Evolutionary conservation across 2,113 vertebrate species (phyloP).

Genomic region (Zosterops japonicus): DNA sequence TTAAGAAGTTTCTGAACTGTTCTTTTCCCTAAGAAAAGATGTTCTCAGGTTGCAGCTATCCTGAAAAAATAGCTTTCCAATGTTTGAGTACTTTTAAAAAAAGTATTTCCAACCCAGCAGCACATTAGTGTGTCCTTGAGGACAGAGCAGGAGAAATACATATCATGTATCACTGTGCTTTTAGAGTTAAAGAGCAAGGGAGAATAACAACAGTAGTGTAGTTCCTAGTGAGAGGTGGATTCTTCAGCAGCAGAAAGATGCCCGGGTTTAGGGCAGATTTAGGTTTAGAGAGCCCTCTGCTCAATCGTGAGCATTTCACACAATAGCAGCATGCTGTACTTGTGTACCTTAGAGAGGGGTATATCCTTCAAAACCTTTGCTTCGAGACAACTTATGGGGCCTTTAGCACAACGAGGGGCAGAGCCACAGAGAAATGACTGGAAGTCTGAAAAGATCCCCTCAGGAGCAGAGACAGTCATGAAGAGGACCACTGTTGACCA

Average conservation of each 20-base stretch:
- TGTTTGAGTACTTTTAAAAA: constrained; percentile 25
- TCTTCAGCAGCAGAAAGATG: not conserved
- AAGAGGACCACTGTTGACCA: not conserved
- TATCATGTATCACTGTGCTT: not conserved
- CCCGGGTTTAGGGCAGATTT: not conserved
- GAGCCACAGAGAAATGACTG: not conserved
- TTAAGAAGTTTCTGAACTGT: constrained; percentile 36
- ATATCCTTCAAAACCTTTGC: not conserved
- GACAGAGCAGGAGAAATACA: constrained; percentile 26
- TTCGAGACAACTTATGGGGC: not conserved
- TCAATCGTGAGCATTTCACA: not conserved
- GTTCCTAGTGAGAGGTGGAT: not conserved
- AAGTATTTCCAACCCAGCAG: constrained; percentile 38
- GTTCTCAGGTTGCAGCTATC: constrained; percentile 48
- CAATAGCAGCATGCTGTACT: not conserved
- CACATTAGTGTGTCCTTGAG: constrained; percentile 45
- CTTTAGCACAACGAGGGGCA: not conserved
- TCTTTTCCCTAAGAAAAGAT: constrained; percentile 18
- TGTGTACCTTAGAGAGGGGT: not conserved
- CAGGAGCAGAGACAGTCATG: not conserved
- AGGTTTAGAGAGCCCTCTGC: not conserved
- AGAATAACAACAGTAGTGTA: not conserved
- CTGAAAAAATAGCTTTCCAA: constrained; percentile 19
- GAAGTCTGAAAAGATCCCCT: not conserved
- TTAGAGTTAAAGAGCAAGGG: not conserved